phyloP scores from a whole-genome alignment of 2,113 vertebrate genomes.

The Brachyhypopomus gauderio region DNA sequence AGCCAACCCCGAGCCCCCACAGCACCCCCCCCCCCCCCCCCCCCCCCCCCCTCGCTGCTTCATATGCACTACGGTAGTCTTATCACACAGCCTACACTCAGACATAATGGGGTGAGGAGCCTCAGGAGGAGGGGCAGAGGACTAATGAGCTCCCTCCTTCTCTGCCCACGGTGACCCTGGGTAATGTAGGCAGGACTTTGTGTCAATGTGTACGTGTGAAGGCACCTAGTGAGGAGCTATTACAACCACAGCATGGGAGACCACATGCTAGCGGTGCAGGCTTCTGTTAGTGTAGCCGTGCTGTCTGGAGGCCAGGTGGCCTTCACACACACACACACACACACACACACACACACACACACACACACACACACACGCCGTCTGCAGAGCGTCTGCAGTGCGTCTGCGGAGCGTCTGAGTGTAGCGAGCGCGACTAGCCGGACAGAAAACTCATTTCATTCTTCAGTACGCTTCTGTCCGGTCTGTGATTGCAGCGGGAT shows the following conservation, averaged over 20 bases:
- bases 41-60: constrained; percentile 28
- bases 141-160: constrained; percentile 65
- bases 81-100: constrained; percentile 55
- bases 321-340: background rate
- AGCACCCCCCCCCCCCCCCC: constrained; percentile 26
- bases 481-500: background rate
- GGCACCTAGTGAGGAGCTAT: constrained; percentile 63
- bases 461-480: constrained; percentile 7
- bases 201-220: constrained; percentile 29
- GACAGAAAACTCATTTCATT: constrained; percentile 21
- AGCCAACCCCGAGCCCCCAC: constrained; percentile 14
- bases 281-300: constrained; percentile 9
- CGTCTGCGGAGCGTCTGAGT: background rate
- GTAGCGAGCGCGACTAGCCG: background rate
- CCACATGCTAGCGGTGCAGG: constrained; percentile 38
- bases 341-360: background rate
- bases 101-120: constrained; percentile 61
- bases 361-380: too few species aligned
- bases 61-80: constrained; percentile 23
- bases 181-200: constrained; percentile 47
- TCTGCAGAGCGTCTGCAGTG: background rate
- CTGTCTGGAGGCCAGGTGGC: constrained; percentile 1
- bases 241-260: constrained; percentile 68
- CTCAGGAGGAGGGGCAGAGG: constrained; percentile 53
- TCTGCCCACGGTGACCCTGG: constrained; percentile 58